phyloP scores from a whole-genome alignment of 2,888 invertebrate species.

The Hedya salicella region DNA sequence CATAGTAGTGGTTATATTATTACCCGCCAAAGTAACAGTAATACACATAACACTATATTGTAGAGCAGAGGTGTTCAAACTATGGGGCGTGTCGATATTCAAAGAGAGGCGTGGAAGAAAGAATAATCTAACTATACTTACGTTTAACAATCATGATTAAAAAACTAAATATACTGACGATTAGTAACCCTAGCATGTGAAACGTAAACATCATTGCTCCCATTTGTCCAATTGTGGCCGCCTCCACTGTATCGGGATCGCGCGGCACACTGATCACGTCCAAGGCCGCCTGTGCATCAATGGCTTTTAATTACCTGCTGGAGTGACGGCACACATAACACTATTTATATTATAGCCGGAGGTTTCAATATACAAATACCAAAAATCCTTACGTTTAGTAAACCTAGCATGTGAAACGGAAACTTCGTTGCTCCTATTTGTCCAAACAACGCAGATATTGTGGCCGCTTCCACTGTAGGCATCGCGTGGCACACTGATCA shows the following conservation, averaged over 20 bases:
- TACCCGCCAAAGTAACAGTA: too few species aligned
- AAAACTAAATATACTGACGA: not conserved
- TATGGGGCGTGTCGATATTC: too few species aligned
- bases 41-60: too few species aligned
- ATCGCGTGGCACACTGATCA: slow-evolving; percentile 43
- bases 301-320: slow-evolving; percentile 30
- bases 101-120: too few species aligned
- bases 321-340: slow-evolving; percentile 5
- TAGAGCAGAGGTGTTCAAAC: too few species aligned
- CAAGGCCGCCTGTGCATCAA: slow-evolving; percentile 34
- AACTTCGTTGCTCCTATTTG: slow-evolving; percentile 67
- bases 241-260: slow-evolving; percentile 4
- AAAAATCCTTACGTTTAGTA: not conserved
- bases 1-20: too few species aligned
- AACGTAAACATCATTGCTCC: slow-evolving; percentile 56
- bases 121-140: too few species aligned
- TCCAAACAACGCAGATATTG: too few species aligned
- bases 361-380: not conserved
- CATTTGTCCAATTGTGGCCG: slow-evolving; percentile 72
- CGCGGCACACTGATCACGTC: slow-evolving; percentile 43
- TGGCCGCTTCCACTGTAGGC: slow-evolving; percentile 41
- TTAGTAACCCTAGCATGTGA: slow-evolving; percentile 43
- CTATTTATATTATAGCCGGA: not conserved
- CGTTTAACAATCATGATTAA: too few species aligned
- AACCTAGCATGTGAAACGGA: slow-evolving; percentile 44